A percentile compares a stretch with the other conserved stretches of the same genome.
Conservation (phyloP, 35 echinoderm and acorn worm species). For the Diadema setosum region DNA sequence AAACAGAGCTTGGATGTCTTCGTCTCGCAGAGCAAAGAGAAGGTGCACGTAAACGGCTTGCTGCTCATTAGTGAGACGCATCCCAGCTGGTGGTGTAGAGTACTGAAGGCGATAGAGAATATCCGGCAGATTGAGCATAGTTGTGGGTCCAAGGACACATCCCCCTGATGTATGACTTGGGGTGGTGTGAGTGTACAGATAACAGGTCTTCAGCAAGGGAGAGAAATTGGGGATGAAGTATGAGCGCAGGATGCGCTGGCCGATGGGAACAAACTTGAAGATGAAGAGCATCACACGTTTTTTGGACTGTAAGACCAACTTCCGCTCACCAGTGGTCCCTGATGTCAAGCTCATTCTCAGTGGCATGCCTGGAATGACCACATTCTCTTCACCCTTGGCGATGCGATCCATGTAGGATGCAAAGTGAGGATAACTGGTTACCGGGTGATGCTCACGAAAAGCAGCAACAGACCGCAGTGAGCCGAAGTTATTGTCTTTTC, state of each 20-base stretch:
- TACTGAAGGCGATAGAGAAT: background rate
- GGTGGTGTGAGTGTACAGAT: background rate
- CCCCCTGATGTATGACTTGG: background rate
- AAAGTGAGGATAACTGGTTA: conserved; percentile 57
- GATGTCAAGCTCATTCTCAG: conserved; percentile 35
- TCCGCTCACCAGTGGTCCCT: conserved; percentile 52
- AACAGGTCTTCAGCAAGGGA: conserved; percentile 21
- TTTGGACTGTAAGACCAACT: conserved; percentile 16
- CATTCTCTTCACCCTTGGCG: conserved; percentile 52
- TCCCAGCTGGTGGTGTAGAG: background rate
- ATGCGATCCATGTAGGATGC: conserved; percentile 44
- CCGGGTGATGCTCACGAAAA: conserved; percentile 31
- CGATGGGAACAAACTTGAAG: background rate
- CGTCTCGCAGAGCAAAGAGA: conserved; percentile 43
- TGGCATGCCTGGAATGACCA: conserved; percentile 32
- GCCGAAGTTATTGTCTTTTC: conserved; percentile 32
- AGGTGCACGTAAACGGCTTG: conserved; percentile 43
- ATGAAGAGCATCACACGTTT: background rate
- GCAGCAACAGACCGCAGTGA: conserved; percentile 11
- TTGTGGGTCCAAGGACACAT: background rate
- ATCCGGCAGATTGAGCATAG: background rate
- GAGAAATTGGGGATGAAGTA: background rate
- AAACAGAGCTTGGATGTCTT: background rate
- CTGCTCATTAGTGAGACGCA: conserved; percentile 1
- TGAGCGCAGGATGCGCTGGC: background rate